phyloP scores from a whole-genome alignment of 2,797 vertebrate species.

The Sebastes vulpes region DNA sequence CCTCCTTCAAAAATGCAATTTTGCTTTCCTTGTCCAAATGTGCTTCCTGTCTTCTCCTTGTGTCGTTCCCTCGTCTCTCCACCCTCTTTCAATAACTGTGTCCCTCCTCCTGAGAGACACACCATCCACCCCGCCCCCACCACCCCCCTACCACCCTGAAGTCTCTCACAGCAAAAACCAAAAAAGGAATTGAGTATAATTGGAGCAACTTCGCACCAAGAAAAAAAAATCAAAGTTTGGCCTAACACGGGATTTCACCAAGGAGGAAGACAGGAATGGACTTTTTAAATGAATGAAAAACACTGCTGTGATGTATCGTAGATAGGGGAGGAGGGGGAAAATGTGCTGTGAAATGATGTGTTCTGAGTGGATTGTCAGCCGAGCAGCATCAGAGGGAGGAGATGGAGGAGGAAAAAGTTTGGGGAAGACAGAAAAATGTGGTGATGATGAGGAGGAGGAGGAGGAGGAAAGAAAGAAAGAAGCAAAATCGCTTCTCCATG shows the following conservation, averaged over 20 bases:
- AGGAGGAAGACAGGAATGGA: constrained; percentile 73
- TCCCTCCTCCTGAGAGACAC: constrained; percentile 29
- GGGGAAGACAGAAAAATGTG: constrained; percentile 78
- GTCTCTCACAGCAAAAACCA: constrained; percentile 60
- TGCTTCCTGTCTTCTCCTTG: constrained; percentile 59
- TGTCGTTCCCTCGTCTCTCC: constrained; percentile 12
- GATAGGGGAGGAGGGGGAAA: constrained; percentile 19
- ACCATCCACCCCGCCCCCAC: constrained; percentile 21
- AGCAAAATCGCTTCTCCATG: constrained; percentile 80
- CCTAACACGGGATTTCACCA: constrained; percentile 64
- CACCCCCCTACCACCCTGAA: constrained; percentile 18
- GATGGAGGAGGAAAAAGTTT: constrained; percentile 80
- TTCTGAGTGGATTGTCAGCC: constrained; percentile 80
- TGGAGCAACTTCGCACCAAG: constrained; percentile 23
- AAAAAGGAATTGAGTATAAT: constrained; percentile 56
- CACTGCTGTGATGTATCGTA: constrained; percentile 45
- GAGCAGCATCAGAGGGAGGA: constrained; percentile 77
- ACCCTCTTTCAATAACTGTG: neutral
- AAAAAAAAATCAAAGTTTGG: constrained; percentile 22
- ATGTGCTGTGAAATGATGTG: constrained; percentile 58
- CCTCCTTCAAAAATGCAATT: neutral
- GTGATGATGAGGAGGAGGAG: constrained; percentile 59
- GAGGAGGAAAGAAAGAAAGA: constrained; percentile 66
- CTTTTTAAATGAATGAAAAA: constrained; percentile 41
- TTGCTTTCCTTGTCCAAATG: constrained; percentile 48